These are phyloP conservation scores for Enteromius unitaeniatus DNA, from an alignment of 2,797 vertebrate genomes.

Conservation along the genomic window DNA sequence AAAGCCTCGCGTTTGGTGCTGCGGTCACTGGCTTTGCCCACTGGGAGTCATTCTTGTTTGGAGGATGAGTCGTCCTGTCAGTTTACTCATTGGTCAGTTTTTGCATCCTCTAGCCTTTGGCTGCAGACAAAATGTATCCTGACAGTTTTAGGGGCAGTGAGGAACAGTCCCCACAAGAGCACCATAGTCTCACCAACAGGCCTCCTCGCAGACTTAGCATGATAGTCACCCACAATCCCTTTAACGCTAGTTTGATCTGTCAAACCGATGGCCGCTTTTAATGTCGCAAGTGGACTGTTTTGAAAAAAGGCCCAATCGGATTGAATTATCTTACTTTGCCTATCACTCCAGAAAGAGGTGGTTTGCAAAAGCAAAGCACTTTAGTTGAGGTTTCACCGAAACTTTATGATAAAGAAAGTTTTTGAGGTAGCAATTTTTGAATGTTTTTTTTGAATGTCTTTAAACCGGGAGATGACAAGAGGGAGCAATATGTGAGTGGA, in stretches of 20 bases:
- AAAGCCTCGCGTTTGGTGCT: constrained; percentile 57
- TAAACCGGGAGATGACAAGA: not conserved
- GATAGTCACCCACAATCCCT: constrained; percentile 17
- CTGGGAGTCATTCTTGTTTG: constrained; percentile 45
- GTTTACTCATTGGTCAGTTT: constrained; percentile 77
- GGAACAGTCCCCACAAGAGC: not conserved
- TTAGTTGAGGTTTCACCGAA: not conserved
- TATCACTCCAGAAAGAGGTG: not conserved
- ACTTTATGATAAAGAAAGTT: not conserved
- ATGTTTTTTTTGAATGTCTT: not conserved
- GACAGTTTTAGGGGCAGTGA: constrained; percentile 71
- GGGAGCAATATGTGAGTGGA: not conserved
- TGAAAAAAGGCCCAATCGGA: not conserved
- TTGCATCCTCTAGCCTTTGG: constrained; percentile 69
- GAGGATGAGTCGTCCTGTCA: constrained; percentile 76
- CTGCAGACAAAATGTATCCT: constrained; percentile 69
- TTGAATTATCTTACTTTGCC: not conserved
- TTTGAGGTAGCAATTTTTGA: not conserved
- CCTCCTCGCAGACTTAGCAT: constrained; percentile 1
- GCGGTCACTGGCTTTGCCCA: constrained; percentile 39
- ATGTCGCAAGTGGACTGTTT: not conserved
- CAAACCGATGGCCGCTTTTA: constrained; percentile 12
- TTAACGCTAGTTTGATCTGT: constrained; percentile 17
- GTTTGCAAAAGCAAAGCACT: not conserved
- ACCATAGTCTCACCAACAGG: constrained; percentile 24